A percentile compares a stretch with the other conserved stretches of the same genome.
phyloP scores from a whole-genome alignment of 2,113 vertebrate genomes.

The Rhinogobius similis region DNA sequence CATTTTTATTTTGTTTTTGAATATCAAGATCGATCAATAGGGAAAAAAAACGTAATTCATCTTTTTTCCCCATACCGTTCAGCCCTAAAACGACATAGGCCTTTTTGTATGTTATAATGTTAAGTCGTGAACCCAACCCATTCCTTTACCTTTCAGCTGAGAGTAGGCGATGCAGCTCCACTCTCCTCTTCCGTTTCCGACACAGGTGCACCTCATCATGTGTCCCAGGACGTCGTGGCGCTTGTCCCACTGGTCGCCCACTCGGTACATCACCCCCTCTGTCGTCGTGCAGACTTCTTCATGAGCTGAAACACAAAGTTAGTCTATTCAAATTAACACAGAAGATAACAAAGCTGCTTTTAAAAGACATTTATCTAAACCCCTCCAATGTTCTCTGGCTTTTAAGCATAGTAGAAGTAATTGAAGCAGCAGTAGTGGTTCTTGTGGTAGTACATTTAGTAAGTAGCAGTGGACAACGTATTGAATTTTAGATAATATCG shows the following conservation, averaged over 20 bases:
- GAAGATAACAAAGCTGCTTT: neutral
- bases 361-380: neutral
- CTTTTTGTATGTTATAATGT: no score
- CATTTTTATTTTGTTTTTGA: no score
- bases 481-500: no score
- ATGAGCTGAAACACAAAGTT: constrained; percentile 78
- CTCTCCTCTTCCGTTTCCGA: constrained; percentile 93
- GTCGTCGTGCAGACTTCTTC: constrained; percentile 93
- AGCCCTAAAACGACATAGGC: no score
- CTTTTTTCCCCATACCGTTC: no score
- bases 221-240: constrained; percentile 90
- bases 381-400: neutral
- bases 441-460: no score
- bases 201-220: constrained; percentile 95
- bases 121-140: no score
- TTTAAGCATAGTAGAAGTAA: neutral
- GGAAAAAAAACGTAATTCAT: no score
- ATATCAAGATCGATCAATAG: no score
- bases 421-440: neutral
- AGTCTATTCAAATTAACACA: no score
- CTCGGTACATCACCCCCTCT: constrained; percentile 91
- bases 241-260: constrained; percentile 97
- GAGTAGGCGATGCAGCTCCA: constrained; percentile 95
- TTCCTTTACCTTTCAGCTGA: constrained; percentile 78
- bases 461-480: no score